These are phyloP conservation scores for Chionodraco myersi DNA, from an alignment of 2,113 vertebrate genomes.

Conservation along the genomic window DNA sequence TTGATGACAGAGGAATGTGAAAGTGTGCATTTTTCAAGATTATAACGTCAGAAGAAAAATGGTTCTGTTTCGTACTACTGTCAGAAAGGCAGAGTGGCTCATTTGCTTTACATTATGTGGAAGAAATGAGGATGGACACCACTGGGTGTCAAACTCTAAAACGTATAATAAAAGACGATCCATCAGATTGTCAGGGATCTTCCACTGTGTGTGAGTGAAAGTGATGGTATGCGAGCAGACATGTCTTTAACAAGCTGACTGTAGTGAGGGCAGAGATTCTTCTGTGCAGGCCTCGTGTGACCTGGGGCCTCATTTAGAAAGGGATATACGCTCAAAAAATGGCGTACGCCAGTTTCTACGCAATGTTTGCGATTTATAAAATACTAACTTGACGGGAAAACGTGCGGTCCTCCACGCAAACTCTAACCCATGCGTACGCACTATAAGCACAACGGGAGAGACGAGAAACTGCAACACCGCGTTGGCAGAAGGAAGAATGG, in stretches of 20 bases:
- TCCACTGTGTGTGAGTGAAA: background rate
- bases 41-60: constrained; percentile 27
- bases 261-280: background rate
- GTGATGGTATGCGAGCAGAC: background rate
- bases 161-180: constrained; percentile 29
- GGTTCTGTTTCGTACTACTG: background rate
- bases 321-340: too few relatives aligned
- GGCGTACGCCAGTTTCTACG: too few relatives aligned
- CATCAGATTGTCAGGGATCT: constrained; percentile 30
- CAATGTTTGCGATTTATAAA: too few relatives aligned
- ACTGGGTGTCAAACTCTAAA: constrained; percentile 25
- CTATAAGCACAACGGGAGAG: too few relatives aligned
- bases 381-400: too few relatives aligned
- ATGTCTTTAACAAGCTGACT: background rate
- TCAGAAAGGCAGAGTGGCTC: background rate
- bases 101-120: constrained; percentile 44
- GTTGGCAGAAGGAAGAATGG: too few relatives aligned
- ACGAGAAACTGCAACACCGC: too few relatives aligned
- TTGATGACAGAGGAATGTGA: constrained; percentile 12
- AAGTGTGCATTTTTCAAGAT: background rate
- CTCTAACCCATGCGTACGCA: too few relatives aligned
- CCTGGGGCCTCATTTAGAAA: background rate
- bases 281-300: background rate
- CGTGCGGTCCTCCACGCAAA: too few relatives aligned
- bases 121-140: background rate